Evolutionary conservation across 2,113 vertebrate species (phyloP).

Genomic region (Mohoua ochrocephala): DNA sequence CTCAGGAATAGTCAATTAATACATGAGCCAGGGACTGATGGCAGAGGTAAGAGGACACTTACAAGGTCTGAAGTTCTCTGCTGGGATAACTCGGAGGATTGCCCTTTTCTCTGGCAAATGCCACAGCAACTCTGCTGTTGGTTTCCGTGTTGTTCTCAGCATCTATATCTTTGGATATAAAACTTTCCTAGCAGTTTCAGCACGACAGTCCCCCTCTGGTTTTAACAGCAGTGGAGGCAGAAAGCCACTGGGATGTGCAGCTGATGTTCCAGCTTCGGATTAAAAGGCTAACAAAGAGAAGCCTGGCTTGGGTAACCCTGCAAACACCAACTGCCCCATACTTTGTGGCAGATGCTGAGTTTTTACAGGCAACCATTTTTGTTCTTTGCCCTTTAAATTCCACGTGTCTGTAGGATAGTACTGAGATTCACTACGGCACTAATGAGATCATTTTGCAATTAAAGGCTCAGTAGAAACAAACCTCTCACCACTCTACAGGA

Average conservation of each 20-base stretch:
- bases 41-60: not conserved
- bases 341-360: not conserved
- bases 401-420: not conserved
- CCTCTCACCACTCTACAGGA: constrained; percentile 27
- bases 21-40: not conserved
- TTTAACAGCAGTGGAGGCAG: not conserved
- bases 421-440: constrained; percentile 4
- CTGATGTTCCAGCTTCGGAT: not conserved
- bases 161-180: not conserved
- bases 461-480: constrained; percentile 57
- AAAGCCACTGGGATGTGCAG: not conserved
- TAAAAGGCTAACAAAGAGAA: not conserved
- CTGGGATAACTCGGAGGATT: not conserved
- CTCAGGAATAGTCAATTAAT: not conserved
- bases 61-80: not conserved
- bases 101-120: not conserved
- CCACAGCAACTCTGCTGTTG: not conserved
- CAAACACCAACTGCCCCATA: not conserved
- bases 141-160: not conserved
- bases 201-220: not conserved
- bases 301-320: not conserved
- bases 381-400: not conserved
- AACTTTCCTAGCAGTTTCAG: not conserved
- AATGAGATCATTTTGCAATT: constrained; percentile 64
- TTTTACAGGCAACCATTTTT: not conserved